phyloP scores from a whole-genome alignment of 2,113 vertebrate species.

The rabbit (Oryctolagus cuniculus) region mOryCun1.1 NC_091447.1:24405501-24406000 shows the following conservation, averaged over 20 bases:
- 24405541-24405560: not conserved
- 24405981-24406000: not conserved
- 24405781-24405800: not conserved
- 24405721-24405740: not conserved
- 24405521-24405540: not conserved
- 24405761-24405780: not conserved
- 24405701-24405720: not conserved
- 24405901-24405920: not conserved
- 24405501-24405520: not conserved
- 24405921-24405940: not conserved
- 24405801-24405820: not conserved
- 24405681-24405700: not conserved
- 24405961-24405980: not conserved
- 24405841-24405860: not conserved
- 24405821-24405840: not conserved
- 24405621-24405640: not conserved
- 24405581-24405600: not conserved
- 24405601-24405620: not conserved
- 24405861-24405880: not conserved
- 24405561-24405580: not conserved
- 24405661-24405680: constrained; percentile 17
- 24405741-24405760: not conserved
- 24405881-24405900: constrained; percentile 16
- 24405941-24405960: not conserved
- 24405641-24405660: not conserved